Percentiles rank a stretch among this genome's conserved stretches.
Conservation (phyloP, 2,888 invertebrate genomes). For the Drosophila ustulata region DNA sequence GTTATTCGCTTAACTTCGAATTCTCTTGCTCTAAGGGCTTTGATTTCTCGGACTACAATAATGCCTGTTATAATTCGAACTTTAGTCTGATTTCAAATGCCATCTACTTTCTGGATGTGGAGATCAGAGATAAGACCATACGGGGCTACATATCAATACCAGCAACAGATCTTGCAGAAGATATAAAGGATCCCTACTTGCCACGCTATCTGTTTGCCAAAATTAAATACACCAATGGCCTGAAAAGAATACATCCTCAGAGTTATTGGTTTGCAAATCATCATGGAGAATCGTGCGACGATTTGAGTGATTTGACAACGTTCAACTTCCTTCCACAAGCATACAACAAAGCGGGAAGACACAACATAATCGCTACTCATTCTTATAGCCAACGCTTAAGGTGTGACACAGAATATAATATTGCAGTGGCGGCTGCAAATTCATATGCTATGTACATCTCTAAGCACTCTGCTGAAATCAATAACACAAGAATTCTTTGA, state of each 20-base stretch:
- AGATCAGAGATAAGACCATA: not conserved
- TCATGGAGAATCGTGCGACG: conserved; percentile 5
- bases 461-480: too few species aligned
- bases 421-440: not conserved
- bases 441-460: too few species aligned
- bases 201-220: conserved; percentile 5
- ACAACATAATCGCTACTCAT: not conserved
- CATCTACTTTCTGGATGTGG: conserved; percentile 32
- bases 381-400: not conserved
- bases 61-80: conserved; percentile 6
- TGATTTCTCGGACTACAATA: too few species aligned
- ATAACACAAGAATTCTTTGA: too few species aligned
- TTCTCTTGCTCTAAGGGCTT: conserved; percentile 2
- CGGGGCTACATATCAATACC: conserved; percentile 21
- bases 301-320: not conserved
- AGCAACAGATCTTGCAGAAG: not conserved
- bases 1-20: not conserved
- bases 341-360: conserved; percentile 6
- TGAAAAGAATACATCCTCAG: not conserved
- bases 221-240: not conserved
- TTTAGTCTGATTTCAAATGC: conserved; percentile 15
- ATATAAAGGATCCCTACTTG: not conserved
- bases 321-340: conserved; percentile 22
- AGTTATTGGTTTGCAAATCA: conserved; percentile 2
- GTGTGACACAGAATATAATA: conserved; percentile 2